These are phyloP conservation scores for Melierax canorus DNA, from an alignment of 2,113 vertebrate species.

Conservation along the genomic window DNA sequence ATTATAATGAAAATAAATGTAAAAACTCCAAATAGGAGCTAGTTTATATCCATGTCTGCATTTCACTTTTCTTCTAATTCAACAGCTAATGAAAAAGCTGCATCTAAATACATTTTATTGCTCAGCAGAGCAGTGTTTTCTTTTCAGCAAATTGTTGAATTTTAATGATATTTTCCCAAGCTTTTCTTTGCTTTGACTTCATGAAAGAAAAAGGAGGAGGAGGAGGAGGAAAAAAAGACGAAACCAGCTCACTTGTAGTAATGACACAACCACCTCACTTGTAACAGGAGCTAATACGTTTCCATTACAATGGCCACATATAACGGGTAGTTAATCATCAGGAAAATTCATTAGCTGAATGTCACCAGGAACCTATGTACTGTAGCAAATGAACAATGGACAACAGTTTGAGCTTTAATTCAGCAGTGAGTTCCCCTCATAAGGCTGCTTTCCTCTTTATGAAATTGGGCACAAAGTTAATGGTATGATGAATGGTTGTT, in stretches of 20 bases:
- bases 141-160: slow-evolving; percentile 57
- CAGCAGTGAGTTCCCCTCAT: slow-evolving; percentile 18
- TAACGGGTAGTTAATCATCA: slow-evolving; percentile 73
- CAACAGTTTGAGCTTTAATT: slow-evolving; percentile 59
- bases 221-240: not conserved
- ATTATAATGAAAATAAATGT: slow-evolving; percentile 3
- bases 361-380: slow-evolving; percentile 59
- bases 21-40: not conserved
- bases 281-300: slow-evolving; percentile 17
- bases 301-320: slow-evolving; percentile 46
- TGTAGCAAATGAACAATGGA: slow-evolving; percentile 64
- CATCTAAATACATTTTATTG: slow-evolving; percentile 13
- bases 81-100: slow-evolving; percentile 11
- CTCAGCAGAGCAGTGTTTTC: slow-evolving; percentile 11
- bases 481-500: slow-evolving; percentile 39
- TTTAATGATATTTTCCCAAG: slow-evolving; percentile 40
- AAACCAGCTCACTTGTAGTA: slow-evolving; percentile 21
- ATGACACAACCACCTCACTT: slow-evolving; percentile 48
- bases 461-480: slow-evolving; percentile 38
- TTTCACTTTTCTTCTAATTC: slow-evolving; percentile 6
- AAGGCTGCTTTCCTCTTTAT: not conserved
- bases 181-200: slow-evolving; percentile 51
- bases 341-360: slow-evolving; percentile 75
- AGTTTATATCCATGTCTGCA: not conserved
- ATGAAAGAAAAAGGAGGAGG: not conserved